phyloP scores from a whole-genome alignment of 2,113 vertebrate species.

The Nansenia antarctica region DNA sequence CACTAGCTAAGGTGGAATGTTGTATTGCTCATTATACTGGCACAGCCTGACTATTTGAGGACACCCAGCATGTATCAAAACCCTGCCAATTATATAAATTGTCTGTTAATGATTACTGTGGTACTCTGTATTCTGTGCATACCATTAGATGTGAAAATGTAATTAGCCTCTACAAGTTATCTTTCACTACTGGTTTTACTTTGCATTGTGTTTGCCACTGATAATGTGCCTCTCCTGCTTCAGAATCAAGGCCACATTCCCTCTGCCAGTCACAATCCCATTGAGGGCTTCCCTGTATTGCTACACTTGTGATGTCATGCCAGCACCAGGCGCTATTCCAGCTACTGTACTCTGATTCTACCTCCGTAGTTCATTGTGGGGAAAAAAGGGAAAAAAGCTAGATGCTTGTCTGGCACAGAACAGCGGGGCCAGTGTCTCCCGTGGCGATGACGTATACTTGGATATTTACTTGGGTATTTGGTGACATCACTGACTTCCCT shows the following conservation, averaged over 20 bases:
- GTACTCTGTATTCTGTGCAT: no score
- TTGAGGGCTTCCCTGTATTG: neutral
- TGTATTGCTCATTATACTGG: no score
- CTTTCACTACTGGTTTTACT: no score
- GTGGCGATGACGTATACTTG: neutral
- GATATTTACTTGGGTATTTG: neutral
- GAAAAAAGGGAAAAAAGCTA: neutral
- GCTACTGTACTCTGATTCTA: neutral
- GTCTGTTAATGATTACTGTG: no score
- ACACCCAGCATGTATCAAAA: no score
- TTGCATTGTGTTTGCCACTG: no score
- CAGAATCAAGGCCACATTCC: conserved; percentile 3
- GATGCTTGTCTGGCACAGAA: conserved; percentile 28
- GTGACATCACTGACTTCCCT: conserved; percentile 15
- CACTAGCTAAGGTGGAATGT: no score
- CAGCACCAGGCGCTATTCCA: conserved; percentile 1
- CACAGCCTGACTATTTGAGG: no score
- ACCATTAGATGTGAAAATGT: no score
- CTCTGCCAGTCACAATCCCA: neutral
- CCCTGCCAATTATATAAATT: neutral
- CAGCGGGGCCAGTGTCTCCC: neutral
- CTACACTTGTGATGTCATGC: conserved; percentile 31
- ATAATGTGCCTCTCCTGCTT: no score
- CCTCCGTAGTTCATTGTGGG: neutral
- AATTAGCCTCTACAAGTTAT: no score